A percentile compares a stretch with the other conserved stretches of the same genome.
These are phyloP conservation scores for Cabera pusaria DNA, from an alignment of 2,888 invertebrate genomes.

Conservation along the genomic window DNA sequence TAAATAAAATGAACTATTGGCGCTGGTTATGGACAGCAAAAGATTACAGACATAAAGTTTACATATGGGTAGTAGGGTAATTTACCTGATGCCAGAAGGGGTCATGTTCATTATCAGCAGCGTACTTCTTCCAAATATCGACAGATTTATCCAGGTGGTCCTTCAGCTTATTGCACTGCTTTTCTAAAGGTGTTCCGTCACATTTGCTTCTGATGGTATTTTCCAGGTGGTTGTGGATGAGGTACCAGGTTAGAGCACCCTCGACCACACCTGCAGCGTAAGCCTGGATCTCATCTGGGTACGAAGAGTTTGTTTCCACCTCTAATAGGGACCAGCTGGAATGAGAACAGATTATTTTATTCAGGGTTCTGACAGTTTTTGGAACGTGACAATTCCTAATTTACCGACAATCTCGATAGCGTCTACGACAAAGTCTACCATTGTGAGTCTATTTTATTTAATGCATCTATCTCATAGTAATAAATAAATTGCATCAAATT, in stretches of 20 bases:
- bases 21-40: too few relatives aligned
- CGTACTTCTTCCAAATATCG: slow-evolving; percentile 84
- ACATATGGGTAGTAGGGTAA: too few relatives aligned
- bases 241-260: slow-evolving; percentile 91
- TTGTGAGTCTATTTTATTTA: too few relatives aligned
- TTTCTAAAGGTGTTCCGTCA: slow-evolving; percentile 67
- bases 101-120: slow-evolving; percentile 69
- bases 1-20: too few relatives aligned
- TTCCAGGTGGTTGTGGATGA: slow-evolving; percentile 90
- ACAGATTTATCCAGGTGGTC: slow-evolving; percentile 86
- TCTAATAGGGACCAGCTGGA: slow-evolving; percentile 92
- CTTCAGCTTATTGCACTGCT: slow-evolving; percentile 86
- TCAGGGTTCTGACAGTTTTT: too few relatives aligned
- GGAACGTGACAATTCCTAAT: too few relatives aligned
- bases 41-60: too few relatives aligned
- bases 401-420: too few relatives aligned
- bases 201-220: slow-evolving; percentile 85
- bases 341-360: too few relatives aligned
- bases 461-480: too few relatives aligned
- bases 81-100: slow-evolving; percentile 93
- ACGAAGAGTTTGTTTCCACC: slow-evolving; percentile 88
- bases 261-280: slow-evolving; percentile 94
- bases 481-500: too few relatives aligned
- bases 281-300: slow-evolving; percentile 91
- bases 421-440: too few relatives aligned